Evolutionary conservation across 2,888 invertebrate species (phyloP).

Genomic region (Aphidoletes aphidimyza): DNA sequence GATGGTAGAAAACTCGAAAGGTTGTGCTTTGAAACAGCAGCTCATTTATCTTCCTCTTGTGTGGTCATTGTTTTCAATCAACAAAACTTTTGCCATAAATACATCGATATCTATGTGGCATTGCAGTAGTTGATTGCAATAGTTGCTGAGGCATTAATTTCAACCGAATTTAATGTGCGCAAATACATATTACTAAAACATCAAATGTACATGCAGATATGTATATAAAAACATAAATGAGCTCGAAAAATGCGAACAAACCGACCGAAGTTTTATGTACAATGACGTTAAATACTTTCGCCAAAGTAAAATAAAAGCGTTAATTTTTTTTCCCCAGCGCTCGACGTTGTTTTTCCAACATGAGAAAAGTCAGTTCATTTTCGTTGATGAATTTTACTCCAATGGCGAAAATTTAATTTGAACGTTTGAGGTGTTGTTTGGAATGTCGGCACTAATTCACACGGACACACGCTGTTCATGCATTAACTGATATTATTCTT

Average conservation of each 20-base stretch:
- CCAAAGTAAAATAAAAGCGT: no score
- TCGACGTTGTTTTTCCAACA: not conserved
- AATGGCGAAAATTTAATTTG: not conserved
- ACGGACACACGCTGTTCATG: conserved; percentile 23
- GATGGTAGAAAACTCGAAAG: no score
- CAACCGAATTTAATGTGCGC: conserved; percentile 8
- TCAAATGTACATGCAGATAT: no score
- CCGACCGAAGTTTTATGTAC: not conserved
- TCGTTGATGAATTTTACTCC: not conserved
- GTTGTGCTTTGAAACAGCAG: not conserved
- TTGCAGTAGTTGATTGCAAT: not conserved
- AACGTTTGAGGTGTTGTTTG: not conserved
- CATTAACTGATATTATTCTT: not conserved
- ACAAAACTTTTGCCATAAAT: conserved; percentile 51
- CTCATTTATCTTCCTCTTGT: conserved; percentile 37
- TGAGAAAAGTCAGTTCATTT: not conserved
- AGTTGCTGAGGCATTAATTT: not conserved
- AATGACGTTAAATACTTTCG: no score
- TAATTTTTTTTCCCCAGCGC: no score
- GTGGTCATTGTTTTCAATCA: conserved; percentile 36
- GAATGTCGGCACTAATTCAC: no score
- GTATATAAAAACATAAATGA: no score
- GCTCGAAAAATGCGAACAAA: conserved; percentile 10
- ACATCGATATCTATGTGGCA: not conserved
- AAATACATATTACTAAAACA: no score